Evolutionary conservation across 2,113 vertebrate genomes (phyloP).

Genomic region (Melospiza georgiana): DNA sequence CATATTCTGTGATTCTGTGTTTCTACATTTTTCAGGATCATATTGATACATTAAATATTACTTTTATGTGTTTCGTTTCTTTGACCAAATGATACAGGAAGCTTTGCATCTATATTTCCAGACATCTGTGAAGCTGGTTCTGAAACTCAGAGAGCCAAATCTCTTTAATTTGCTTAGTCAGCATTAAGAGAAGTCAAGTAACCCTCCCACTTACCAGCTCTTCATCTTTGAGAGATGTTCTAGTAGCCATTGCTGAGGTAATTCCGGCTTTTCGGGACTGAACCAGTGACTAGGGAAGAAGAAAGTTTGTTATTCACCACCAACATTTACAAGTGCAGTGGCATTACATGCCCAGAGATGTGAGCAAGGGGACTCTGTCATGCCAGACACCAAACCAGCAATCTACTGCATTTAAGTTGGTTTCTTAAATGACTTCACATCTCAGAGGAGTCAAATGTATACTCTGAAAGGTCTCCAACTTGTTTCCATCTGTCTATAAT

Average conservation of each 20-base stretch:
- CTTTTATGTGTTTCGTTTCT: not conserved
- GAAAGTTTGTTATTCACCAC: not conserved
- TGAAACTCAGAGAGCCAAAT: not conserved
- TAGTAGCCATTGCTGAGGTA: slow-evolving; percentile 93
- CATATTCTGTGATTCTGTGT: not conserved
- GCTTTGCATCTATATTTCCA: not conserved
- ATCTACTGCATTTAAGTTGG: not conserved
- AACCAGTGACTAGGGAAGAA: slow-evolving; percentile 86
- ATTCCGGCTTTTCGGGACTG: slow-evolving; percentile 97
- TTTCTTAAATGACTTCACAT: not conserved
- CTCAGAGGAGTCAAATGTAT: not conserved
- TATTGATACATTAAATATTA: not conserved
- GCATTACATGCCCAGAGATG: not conserved
- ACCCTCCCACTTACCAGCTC: slow-evolving; percentile 87
- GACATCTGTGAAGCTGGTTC: not conserved
- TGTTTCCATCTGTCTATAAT: not conserved
- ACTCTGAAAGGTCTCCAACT: not conserved
- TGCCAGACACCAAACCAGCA: not conserved
- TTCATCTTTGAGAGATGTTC: slow-evolving; percentile 96
- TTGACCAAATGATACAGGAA: not conserved
- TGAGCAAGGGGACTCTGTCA: not conserved
- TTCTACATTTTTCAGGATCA: not conserved
- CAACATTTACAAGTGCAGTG: not conserved
- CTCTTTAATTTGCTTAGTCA: not conserved
- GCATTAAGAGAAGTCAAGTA: not conserved